These are phyloP conservation scores for Dendroctonus ponderosae DNA, from an alignment of 1,140 invertebrate genomes.

Conservation along the genomic window DNA sequence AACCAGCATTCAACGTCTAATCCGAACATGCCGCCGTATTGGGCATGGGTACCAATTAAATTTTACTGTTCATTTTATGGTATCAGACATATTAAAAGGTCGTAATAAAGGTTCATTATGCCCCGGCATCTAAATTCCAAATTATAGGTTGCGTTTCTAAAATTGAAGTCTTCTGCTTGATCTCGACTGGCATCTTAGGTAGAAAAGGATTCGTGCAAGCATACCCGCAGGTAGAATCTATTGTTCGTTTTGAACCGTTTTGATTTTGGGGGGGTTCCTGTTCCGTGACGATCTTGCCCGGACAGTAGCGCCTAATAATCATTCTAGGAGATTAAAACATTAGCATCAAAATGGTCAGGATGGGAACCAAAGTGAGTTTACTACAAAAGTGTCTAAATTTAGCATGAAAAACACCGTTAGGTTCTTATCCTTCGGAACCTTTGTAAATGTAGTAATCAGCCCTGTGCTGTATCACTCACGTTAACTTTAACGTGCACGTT, in stretches of 20 bases:
- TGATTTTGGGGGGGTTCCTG: too few species aligned
- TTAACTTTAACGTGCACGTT: too few species aligned
- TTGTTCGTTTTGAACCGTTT: constrained; percentile 3
- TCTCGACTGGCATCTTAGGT: constrained; percentile 7
- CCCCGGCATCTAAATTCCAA: constrained; percentile 26
- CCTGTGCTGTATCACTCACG: too few species aligned
- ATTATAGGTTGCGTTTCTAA: constrained; percentile 26
- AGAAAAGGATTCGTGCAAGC: constrained; percentile 12
- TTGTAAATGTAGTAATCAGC: too few species aligned
- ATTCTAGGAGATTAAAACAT: too few species aligned
- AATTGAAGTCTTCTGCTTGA: constrained; percentile 9
- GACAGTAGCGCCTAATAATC: too few species aligned
- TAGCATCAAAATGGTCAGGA: too few species aligned
- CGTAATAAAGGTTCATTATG: constrained; percentile 25
- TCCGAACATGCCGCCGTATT: constrained; percentile 12
- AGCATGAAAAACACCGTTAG: too few species aligned
- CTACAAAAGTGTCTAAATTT: too few species aligned
- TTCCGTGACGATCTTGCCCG: too few species aligned
- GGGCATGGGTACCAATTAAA: constrained; percentile 18
- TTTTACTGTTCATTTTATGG: constrained; percentile 22
- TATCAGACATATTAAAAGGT: constrained; percentile 25
- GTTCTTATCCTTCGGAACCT: too few species aligned
- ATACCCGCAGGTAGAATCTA: constrained; percentile 19
- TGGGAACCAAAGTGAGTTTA: too few species aligned
- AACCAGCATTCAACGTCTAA: constrained; percentile 9